Evolutionary conservation across 2,888 invertebrate genomes (phyloP), one percentile per base, ranked within the genome.

Genomic region (Noctua fimbriata): DNA sequence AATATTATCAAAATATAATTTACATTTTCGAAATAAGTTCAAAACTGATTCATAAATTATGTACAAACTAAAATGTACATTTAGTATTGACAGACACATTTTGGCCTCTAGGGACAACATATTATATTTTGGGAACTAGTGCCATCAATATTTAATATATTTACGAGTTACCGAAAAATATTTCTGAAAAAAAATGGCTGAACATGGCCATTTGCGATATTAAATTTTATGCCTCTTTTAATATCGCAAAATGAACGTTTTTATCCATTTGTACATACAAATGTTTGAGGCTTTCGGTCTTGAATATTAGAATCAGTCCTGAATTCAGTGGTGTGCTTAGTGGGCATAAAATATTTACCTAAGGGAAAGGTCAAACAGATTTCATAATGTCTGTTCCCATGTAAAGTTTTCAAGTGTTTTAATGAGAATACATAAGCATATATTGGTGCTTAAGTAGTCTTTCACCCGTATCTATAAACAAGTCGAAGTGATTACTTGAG

Each of bases 201-300:
- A 85, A 79, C 63, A 12, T 69, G 41, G 58, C 85, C 79, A 87
- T 87, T 85, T 85, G 76, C 44, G 73, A 87, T 87, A 87, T 87
- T 83, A 87, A 87, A 87, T 83, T 81, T 85, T 76, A 76, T 79
- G 76, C 49, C 49, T 55, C 55, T 87, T 87, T 74, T 69, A 76
- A 78, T 78, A 82, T 78, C 73, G 49, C 78, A 77, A 78, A 86
- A 84, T 86, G 72, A 79, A 85, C 73, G 77, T 78, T 85, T 81
- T 74, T 52, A 79, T 76, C 70, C 73, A 67, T 82, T 79, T 76
- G 73, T 77, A 73, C 41, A 55, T 70, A 74, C 73, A 66, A 44
- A 83, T 75, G 63, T 84, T 84, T 76, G 85, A 74, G 52, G 66
- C 3, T 81, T 73, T 49, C 28, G 24, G 44, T 72, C 67, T 44